Evolutionary conservation across 2,113 vertebrate species (phyloP).

Genomic region (Sminthopsis crassicaudata): DNA sequence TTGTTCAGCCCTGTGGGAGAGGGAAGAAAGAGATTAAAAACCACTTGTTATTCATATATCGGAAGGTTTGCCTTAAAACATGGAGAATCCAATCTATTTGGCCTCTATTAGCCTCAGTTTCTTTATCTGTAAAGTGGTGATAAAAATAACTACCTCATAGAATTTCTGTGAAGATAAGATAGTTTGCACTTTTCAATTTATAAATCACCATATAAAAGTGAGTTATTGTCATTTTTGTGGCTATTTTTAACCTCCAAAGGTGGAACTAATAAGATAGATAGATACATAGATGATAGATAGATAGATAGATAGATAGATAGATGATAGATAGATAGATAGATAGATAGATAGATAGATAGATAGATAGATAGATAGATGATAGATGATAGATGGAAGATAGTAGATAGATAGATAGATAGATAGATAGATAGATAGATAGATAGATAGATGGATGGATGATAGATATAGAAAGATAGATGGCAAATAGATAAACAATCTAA

Average conservation of each 20-base stretch:
- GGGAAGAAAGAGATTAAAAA: neutral
- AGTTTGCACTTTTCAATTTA: neutral
- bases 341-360: too few species aligned
- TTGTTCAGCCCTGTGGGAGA: neutral
- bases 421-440: too few species aligned
- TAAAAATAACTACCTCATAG: neutral
- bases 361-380: too few species aligned
- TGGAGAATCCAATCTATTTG: neutral
- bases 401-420: too few species aligned
- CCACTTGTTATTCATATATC: neutral
- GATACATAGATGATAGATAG: too few species aligned
- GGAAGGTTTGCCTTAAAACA: neutral
- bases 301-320: too few species aligned
- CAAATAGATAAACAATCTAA: neutral
- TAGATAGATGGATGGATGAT: neutral
- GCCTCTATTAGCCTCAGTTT: neutral
- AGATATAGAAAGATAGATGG: neutral
- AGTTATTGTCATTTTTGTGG: neutral
- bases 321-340: too few species aligned
- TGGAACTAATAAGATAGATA: neutral
- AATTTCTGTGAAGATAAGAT: neutral
- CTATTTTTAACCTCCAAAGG: neutral
- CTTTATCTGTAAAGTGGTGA: neutral
- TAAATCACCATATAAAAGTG: neutral
- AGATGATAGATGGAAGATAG: too few species aligned